Conservation (phyloP, 1,140 invertebrate genomes). For the Pseudomyrmex sp. region DNA sequence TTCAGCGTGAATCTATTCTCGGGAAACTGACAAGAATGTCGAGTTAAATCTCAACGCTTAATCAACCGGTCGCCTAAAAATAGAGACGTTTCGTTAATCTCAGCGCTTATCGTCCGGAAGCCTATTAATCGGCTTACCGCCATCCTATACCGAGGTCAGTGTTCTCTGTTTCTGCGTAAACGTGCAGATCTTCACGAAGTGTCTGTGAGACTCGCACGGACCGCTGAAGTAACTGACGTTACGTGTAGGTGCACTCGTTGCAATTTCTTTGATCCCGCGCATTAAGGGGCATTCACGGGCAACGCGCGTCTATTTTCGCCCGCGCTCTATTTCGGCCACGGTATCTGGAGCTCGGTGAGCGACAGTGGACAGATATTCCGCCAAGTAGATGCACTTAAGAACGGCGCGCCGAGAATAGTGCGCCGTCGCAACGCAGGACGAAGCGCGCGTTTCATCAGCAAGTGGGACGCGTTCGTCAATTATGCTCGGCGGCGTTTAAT, state of each 20-base stretch:
- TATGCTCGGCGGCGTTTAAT: slow-evolving; percentile 15
- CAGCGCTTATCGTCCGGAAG: too few species aligned
- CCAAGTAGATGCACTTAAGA: slow-evolving; percentile 55
- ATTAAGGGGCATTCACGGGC: slow-evolving; percentile 62
- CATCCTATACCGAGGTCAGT: too few species aligned
- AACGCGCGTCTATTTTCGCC: slow-evolving; percentile 58
- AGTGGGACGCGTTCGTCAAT: slow-evolving; percentile 60
- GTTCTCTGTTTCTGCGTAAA: neutral
- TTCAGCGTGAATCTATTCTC: slow-evolving; percentile 13
- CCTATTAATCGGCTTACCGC: too few species aligned
- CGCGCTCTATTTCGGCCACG: slow-evolving; percentile 60
- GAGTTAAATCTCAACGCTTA: too few species aligned
- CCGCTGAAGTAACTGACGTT: neutral
- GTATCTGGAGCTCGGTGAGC: slow-evolving; percentile 64
- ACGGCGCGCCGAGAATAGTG: slow-evolving; percentile 2
- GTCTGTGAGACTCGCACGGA: neutral
- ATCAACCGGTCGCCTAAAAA: neutral
- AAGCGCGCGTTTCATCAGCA: slow-evolving; percentile 48
- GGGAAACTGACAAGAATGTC: too few species aligned
- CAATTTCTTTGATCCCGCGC: slow-evolving; percentile 45
- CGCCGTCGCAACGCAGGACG: slow-evolving; percentile 3
- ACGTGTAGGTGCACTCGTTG: slow-evolving; percentile 14
- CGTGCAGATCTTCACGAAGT: neutral
- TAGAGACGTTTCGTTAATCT: neutral
- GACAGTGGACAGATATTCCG: slow-evolving; percentile 61